Conservation (phyloP, 2,888 invertebrate species). For the Noctua comes region DNA sequence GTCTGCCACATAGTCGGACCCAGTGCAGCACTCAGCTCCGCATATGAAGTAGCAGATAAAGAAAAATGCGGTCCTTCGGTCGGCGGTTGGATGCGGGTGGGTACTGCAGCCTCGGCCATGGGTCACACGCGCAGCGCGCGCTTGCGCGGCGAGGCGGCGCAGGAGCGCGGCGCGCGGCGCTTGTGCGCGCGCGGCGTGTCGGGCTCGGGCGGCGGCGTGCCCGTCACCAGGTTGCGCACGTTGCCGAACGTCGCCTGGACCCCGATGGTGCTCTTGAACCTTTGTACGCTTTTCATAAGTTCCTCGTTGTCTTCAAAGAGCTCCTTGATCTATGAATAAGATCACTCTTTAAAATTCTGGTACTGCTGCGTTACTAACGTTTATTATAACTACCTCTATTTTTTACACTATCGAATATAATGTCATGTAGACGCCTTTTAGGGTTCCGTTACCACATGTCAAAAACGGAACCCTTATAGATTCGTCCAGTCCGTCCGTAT, state of each 20-base stretch:
- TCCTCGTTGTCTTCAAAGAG: conserved; percentile 85
- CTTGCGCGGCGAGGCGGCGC: conserved; percentile 63
- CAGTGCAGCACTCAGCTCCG: neutral
- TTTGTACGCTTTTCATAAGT: conserved; percentile 79
- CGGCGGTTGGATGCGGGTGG: neutral
- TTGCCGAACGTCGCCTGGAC: conserved; percentile 80
- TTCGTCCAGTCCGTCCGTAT: too few relatives aligned
- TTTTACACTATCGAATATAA: neutral
- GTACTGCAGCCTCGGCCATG: accelerated
- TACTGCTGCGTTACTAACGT: neutral
- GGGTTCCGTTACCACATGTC: neutral
- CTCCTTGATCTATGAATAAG: conserved; percentile 81
- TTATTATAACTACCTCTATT: neutral
- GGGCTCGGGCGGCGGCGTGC: conserved; percentile 84
- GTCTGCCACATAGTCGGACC: neutral
- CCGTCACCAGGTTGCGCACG: conserved; percentile 84
- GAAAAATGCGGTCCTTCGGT: neutral
- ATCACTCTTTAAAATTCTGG: neutral
- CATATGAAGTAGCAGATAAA: neutral
- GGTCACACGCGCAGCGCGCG: conserved; percentile 73
- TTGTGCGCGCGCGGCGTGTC: conserved; percentile 78
- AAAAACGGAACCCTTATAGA: neutral
- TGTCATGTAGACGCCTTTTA: too few relatives aligned
- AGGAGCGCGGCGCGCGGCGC: conserved; percentile 15
- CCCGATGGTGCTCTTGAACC: conserved; percentile 83